Evolutionary conservation across 2,888 invertebrate species (phyloP).

Genomic region (Brachynemurus nebulosus): DNA sequence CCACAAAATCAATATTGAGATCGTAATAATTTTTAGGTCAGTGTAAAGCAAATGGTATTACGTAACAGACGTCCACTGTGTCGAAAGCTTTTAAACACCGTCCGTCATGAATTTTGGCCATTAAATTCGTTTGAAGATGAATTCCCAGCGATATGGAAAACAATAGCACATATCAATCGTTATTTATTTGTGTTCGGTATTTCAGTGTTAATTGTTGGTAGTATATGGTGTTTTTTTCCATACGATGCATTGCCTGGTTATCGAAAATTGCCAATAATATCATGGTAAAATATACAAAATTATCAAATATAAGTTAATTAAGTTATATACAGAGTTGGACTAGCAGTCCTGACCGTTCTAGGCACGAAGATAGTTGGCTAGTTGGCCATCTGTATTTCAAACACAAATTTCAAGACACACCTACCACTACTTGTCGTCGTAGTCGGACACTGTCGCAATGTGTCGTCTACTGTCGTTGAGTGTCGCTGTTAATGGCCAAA

Average conservation of each 20-base stretch:
- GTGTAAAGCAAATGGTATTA: background rate
- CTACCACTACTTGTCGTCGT: no score
- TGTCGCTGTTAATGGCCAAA: no score
- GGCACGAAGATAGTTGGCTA: no score
- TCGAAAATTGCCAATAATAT: slow-evolving; percentile 1
- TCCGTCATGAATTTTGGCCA: slow-evolving; percentile 1
- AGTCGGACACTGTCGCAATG: no score
- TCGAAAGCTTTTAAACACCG: background rate
- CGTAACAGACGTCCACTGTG: background rate
- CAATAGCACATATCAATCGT: slow-evolving; percentile 7
- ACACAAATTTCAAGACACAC: no score
- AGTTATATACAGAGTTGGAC: no score
- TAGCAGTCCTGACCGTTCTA: no score
- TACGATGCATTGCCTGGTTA: background rate
- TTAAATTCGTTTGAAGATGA: slow-evolving; percentile 6
- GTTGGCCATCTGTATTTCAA: no score
- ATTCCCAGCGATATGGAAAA: background rate
- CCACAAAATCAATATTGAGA: no score
- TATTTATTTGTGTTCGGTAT: slow-evolving; percentile 6
- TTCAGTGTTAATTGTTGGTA: background rate
- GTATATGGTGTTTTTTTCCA: slow-evolving; percentile 8
- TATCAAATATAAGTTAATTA: no score
- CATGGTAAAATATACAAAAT: no score
- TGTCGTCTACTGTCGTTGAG: no score
- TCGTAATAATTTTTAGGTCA: background rate